Evolutionary conservation across 1,140 invertebrate genomes (phyloP).

Genomic region (Drosophila nasuta): DNA sequence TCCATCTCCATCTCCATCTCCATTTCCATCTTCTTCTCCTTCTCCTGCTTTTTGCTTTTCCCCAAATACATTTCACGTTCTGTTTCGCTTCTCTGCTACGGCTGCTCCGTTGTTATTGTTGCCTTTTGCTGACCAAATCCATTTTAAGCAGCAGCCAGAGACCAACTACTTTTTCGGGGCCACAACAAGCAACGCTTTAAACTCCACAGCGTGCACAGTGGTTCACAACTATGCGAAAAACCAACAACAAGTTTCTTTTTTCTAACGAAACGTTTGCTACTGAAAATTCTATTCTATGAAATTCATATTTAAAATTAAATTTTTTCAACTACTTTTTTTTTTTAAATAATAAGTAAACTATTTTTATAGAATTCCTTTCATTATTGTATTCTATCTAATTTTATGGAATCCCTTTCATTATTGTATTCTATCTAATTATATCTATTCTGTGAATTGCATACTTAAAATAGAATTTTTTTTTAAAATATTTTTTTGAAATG

Average conservation of each 20-base stretch:
- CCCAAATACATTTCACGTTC: neutral
- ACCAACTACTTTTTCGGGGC: slow-evolving; percentile 20
- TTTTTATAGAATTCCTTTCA: too few species aligned
- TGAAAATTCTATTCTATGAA: too few species aligned
- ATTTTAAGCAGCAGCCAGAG: slow-evolving; percentile 50
- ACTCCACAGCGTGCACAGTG: slow-evolving; percentile 16
- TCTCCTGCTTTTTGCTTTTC: neutral
- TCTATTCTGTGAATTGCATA: too few species aligned
- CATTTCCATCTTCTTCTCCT: neutral
- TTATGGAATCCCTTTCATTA: too few species aligned
- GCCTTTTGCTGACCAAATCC: slow-evolving; percentile 42
- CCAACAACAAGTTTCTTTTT: neutral
- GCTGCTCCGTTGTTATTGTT: slow-evolving; percentile 11
- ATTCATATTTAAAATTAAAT: neutral
- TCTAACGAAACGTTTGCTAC: too few species aligned
- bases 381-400: too few species aligned
- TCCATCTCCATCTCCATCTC: too few species aligned
- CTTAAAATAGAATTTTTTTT: too few species aligned
- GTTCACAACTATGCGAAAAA: neutral
- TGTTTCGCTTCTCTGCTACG: neutral
- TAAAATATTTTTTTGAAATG: too few species aligned
- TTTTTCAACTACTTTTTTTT: too few species aligned
- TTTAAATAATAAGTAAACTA: too few species aligned
- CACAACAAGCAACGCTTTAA: slow-evolving; percentile 28
- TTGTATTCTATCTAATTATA: too few species aligned